A percentile compares a stretch with the other conserved stretches of the same genome.
phyloP scores from a whole-genome alignment of 2,888 invertebrate genomes.

The Hirtodrosophila confusa region DNA sequence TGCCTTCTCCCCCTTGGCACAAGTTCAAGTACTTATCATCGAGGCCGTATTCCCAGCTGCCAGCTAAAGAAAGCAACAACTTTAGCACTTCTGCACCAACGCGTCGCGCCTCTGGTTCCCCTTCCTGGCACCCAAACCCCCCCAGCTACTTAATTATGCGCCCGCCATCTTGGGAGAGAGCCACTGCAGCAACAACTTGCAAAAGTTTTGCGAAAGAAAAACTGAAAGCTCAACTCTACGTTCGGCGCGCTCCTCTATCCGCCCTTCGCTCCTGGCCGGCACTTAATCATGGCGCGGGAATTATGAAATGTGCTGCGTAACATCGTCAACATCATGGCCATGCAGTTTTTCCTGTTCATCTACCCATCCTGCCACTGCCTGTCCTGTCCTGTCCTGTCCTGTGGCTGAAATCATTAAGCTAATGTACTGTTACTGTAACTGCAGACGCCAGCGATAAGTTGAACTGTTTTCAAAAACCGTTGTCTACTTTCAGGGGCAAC shows the following conservation, averaged over 20 bases:
- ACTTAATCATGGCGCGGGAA: slow-evolving; percentile 69
- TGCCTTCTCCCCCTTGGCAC: neutral
- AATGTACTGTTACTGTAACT: slow-evolving; percentile 60
- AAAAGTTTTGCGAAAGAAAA: slow-evolving; percentile 59
- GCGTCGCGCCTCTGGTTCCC: slow-evolving; percentile 9
- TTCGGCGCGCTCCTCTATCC: neutral
- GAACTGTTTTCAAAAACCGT: slow-evolving; percentile 21
- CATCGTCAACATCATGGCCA: slow-evolving; percentile 42
- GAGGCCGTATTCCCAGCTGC: slow-evolving; percentile 35
- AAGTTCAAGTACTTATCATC: slow-evolving; percentile 6
- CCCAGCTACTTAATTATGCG: slow-evolving; percentile 58
- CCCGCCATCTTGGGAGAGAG: slow-evolving; percentile 45
- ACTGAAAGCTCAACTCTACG: slow-evolving; percentile 36
- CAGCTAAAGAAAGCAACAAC: slow-evolving; percentile 14
- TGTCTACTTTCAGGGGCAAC: slow-evolving; percentile 12
- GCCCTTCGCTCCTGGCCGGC: slow-evolving; percentile 8
- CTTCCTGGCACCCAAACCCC: neutral
- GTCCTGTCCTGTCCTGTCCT: slow-evolving; percentile 6
- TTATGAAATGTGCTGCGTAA: slow-evolving; percentile 77
- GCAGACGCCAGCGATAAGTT: slow-evolving; percentile 31
- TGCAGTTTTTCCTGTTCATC: slow-evolving; percentile 21
- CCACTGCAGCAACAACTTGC: slow-evolving; percentile 52
- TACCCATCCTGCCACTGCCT: neutral
- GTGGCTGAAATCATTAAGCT: slow-evolving; percentile 67
- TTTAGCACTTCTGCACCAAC: slow-evolving; percentile 51